A percentile compares a stretch with the other conserved stretches of the same genome.
These are phyloP conservation scores for Phaedon cochleariae DNA, from an alignment of 2,888 invertebrate species.

Conservation along the genomic window DNA sequence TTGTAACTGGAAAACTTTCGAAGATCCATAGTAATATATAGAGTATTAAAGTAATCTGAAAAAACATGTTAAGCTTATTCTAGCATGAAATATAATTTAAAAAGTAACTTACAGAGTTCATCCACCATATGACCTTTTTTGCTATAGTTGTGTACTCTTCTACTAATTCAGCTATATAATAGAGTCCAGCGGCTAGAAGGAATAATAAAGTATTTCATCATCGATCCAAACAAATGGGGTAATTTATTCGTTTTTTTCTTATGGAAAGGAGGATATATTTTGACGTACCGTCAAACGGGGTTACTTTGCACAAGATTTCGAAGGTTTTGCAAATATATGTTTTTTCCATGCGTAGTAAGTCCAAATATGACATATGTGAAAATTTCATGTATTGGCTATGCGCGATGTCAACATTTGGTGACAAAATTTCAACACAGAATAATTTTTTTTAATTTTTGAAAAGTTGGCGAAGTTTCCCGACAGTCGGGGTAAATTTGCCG, in stretches of 20 bases:
- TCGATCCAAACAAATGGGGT: too few species aligned
- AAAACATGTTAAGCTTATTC: constrained; percentile 35
- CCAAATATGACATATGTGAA: too few species aligned
- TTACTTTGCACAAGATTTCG: too few species aligned
- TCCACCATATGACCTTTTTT: constrained; percentile 78
- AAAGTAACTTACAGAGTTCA: constrained; percentile 68
- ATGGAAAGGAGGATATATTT: too few species aligned
- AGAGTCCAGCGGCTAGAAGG: constrained; percentile 84
- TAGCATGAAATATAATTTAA: background rate
- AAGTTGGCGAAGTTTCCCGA: too few species aligned
- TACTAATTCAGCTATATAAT: constrained; percentile 90
- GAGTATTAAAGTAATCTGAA: constrained; percentile 71
- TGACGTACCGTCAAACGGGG: too few species aligned
- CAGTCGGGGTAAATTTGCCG: too few species aligned
- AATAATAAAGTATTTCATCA: background rate
- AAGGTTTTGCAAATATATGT: too few species aligned
- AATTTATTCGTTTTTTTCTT: too few species aligned
- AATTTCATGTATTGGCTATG: too few species aligned
- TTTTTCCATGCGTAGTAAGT: too few species aligned
- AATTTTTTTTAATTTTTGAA: background rate
- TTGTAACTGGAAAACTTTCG: constrained; percentile 78
- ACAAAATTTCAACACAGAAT: background rate
- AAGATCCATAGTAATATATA: constrained; percentile 81
- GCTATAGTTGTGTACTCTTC: constrained; percentile 89
- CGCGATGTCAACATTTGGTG: too few species aligned